A percentile compares a stretch with the other conserved stretches of the same genome.
These are phyloP conservation scores for Calliphora vicina DNA, from an alignment of 1,140 invertebrate genomes.

Conservation along the genomic window DNA sequence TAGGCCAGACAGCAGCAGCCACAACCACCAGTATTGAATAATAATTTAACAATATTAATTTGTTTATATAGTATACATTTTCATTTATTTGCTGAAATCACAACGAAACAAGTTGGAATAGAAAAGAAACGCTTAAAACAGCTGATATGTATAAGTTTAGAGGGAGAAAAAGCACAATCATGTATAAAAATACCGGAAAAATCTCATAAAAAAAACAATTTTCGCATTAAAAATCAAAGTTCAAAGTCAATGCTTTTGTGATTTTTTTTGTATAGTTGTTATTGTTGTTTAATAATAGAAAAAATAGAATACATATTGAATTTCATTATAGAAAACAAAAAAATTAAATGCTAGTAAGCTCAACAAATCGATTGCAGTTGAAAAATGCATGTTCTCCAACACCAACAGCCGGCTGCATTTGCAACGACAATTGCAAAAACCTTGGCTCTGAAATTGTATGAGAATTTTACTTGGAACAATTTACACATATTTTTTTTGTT, in stretches of 20 bases:
- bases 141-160: neutral
- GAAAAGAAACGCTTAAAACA: neutral
- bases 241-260: slow-evolving; percentile 26
- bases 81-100: neutral
- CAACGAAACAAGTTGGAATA: neutral
- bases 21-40: neutral
- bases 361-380: neutral
- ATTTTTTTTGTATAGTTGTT: neutral
- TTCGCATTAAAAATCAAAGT: slow-evolving; percentile 32
- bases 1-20: neutral
- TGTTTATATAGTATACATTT: neutral
- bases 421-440: neutral
- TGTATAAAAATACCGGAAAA: slow-evolving; percentile 23
- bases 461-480: neutral
- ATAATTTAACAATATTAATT: neutral
- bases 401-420: neutral
- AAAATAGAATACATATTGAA: neutral
- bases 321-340: slow-evolving; percentile 13
- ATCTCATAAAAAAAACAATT: neutral
- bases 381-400: slow-evolving; percentile 6
- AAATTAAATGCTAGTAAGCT: neutral
- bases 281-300: neutral
- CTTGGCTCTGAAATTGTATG: slow-evolving; percentile 25
- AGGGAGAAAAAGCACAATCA: neutral
- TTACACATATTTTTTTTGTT: neutral